These are phyloP conservation scores for Agelastica alni DNA, from an alignment of 2,888 invertebrate genomes.

Conservation along the genomic window DNA sequence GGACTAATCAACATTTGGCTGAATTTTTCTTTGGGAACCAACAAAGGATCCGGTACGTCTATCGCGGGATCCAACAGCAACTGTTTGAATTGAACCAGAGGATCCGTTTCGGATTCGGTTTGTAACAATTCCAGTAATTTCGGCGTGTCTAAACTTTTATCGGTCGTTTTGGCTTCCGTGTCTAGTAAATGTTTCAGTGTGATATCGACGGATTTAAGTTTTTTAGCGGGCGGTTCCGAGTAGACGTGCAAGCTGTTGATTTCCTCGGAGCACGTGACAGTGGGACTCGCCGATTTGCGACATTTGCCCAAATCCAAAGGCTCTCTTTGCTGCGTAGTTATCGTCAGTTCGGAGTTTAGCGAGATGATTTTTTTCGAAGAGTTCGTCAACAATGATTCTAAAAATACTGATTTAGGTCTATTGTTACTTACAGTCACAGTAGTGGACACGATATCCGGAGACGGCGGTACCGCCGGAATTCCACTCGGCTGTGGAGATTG, in stretches of 20 bases:
- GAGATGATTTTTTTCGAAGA: conserved; percentile 64
- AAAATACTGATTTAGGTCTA: conserved; percentile 59
- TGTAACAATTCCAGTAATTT: conserved; percentile 57
- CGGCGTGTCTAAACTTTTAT: conserved; percentile 48
- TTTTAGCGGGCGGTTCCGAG: conserved; percentile 58
- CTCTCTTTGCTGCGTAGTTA: conserved; percentile 63
- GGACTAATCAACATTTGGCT: conserved; percentile 73
- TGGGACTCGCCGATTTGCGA: conserved; percentile 71
- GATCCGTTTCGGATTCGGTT: conserved; percentile 58
- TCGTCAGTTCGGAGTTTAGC: conserved; percentile 61
- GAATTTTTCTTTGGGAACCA: conserved; percentile 77
- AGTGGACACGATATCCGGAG: conserved; percentile 68
- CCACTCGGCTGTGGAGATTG: conserved; percentile 76
- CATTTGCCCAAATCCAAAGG: conserved; percentile 72
- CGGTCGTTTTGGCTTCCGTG: conserved; percentile 33
- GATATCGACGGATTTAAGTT: conserved; percentile 58
- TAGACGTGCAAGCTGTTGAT: conserved; percentile 63
- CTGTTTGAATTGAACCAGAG: conserved; percentile 67
- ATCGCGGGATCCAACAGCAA: conserved; percentile 70
- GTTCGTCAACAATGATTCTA: conserved; percentile 67
- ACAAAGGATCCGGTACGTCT: conserved; percentile 78
- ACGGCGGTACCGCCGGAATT: conserved; percentile 70
- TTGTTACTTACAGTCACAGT: conserved; percentile 41
- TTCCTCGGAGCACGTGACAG: conserved; percentile 76
- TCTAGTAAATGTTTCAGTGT: conserved; percentile 60